phyloP scores from a whole-genome alignment of 2,888 invertebrate genomes.

The Agrilus cyanescens region DNA sequence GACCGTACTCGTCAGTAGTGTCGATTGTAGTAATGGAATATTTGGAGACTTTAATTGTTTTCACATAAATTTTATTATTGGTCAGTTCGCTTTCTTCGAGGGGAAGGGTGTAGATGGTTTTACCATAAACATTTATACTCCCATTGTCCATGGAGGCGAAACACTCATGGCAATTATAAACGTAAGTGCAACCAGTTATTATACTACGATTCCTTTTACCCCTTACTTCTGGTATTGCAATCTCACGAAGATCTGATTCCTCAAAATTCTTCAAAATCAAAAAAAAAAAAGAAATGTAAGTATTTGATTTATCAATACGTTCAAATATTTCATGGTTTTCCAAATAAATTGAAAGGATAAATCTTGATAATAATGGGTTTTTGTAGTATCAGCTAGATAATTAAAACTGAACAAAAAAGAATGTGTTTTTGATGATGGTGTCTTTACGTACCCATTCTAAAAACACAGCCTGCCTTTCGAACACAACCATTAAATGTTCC shows the following conservation, averaged over 20 bases:
- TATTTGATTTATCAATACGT: constrained; percentile 9
- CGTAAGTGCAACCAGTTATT: constrained; percentile 42
- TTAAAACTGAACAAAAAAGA: neutral
- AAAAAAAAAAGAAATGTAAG: neutral
- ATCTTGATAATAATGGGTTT: too few relatives aligned
- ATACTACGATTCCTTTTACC: constrained; percentile 35
- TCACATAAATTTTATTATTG: constrained; percentile 37
- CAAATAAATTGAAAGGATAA: neutral
- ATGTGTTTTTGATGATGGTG: too few relatives aligned
- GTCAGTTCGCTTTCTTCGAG: constrained; percentile 24
- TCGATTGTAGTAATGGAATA: constrained; percentile 38
- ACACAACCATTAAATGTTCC: constrained; percentile 34
- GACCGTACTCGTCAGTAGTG: constrained; percentile 40
- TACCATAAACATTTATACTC: constrained; percentile 40
- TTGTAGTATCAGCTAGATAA: neutral
- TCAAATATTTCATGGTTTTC: constrained; percentile 3
- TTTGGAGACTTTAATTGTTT: constrained; percentile 37
- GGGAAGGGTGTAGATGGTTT: constrained; percentile 35
- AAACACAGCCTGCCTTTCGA: constrained; percentile 30
- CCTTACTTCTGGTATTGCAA: constrained; percentile 29
- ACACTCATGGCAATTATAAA: constrained; percentile 37
- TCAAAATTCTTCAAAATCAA: constrained; percentile 9
- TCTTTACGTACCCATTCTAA: constrained; percentile 29
- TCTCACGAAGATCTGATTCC: constrained; percentile 13
- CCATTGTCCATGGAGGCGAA: constrained; percentile 42